Percentiles rank a stretch among this genome's conserved stretches.
phyloP scores from a whole-genome alignment of 2,113 vertebrate genomes.

The Siphamia tubifer region DNA sequence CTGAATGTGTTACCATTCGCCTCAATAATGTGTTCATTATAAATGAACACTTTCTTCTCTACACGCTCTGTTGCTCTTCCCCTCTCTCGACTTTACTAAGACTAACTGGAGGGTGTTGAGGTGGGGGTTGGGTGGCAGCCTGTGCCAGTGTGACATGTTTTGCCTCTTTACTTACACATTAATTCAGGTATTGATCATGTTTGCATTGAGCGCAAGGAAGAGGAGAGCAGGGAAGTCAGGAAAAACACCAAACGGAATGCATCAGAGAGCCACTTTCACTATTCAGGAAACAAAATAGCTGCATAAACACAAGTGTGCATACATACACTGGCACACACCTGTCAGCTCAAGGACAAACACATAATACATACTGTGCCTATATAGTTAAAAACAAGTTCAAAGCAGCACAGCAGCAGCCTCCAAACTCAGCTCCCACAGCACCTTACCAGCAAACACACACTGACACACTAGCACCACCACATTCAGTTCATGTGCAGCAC shows the following conservation, averaged over 20 bases:
- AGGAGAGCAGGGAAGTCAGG: constrained; percentile 27
- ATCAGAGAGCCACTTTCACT: constrained; percentile 15
- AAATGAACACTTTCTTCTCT: constrained; percentile 45
- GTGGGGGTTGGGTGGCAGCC: constrained; percentile 5
- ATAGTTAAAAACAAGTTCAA: constrained; percentile 13
- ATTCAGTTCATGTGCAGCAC: constrained; percentile 56
- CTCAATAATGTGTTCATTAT: constrained; percentile 64
- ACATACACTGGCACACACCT: background rate
- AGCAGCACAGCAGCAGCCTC: constrained; percentile 17
- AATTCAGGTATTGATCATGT: constrained; percentile 74
- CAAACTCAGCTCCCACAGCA: background rate
- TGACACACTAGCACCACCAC: constrained; percentile 11
- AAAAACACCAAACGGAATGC: constrained; percentile 40
- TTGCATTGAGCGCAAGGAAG: constrained; percentile 40
- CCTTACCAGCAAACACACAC: constrained; percentile 9
- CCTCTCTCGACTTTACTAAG: constrained; percentile 34
- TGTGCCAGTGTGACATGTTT: constrained; percentile 47
- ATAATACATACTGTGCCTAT: constrained; percentile 14
- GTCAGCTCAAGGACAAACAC: constrained; percentile 25
- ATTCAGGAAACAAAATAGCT: constrained; percentile 7
- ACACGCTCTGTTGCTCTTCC: constrained; percentile 22
- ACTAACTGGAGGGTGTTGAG: constrained; percentile 28
- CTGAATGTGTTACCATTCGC: constrained; percentile 58
- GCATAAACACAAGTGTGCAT: constrained; percentile 1
- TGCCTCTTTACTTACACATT: constrained; percentile 64